Percentiles rank a stretch among this genome's conserved stretches.
Conservation (phyloP, 2,888 invertebrate species). For the Rugalucina vietnamica region DNA sequence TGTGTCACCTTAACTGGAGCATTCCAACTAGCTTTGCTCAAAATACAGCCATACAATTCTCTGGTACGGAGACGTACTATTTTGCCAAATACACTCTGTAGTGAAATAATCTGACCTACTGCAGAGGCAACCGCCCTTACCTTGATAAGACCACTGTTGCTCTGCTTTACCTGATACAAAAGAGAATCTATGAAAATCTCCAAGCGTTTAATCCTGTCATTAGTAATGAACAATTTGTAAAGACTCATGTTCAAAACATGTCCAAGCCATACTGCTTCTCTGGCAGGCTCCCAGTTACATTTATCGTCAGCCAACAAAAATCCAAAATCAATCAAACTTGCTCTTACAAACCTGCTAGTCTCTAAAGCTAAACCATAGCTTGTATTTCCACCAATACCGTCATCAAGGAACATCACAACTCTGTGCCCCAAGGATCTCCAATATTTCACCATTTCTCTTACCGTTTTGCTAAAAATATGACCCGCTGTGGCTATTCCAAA, state of each 20-base stretch:
- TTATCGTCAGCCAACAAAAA: constrained; percentile 2
- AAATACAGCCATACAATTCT: constrained; percentile 26
- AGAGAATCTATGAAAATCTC: neutral
- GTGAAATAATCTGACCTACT: constrained; percentile 26
- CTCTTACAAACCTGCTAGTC: neutral
- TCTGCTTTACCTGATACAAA: neutral
- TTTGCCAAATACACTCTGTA: constrained; percentile 20
- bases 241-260: neutral
- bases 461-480: neutral
- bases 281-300: neutral
- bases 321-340: neutral
- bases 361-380: neutral
- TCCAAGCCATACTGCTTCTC: neutral
- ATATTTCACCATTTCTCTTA: neutral
- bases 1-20: neutral
- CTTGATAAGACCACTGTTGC: neutral
- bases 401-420: neutral
- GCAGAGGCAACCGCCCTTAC: constrained; percentile 6
- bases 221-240: neutral
- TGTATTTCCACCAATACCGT: neutral
- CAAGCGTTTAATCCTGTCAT: neutral
- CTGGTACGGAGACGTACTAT: constrained; percentile 7
- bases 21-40: constrained; percentile 36
- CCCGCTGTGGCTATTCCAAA: neutral
- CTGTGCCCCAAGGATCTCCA: neutral